A percentile compares a stretch with the other conserved stretches of the same genome.
phyloP scores from a whole-genome alignment of 2,888 invertebrate genomes.

The Plutella xylostella region DNA sequence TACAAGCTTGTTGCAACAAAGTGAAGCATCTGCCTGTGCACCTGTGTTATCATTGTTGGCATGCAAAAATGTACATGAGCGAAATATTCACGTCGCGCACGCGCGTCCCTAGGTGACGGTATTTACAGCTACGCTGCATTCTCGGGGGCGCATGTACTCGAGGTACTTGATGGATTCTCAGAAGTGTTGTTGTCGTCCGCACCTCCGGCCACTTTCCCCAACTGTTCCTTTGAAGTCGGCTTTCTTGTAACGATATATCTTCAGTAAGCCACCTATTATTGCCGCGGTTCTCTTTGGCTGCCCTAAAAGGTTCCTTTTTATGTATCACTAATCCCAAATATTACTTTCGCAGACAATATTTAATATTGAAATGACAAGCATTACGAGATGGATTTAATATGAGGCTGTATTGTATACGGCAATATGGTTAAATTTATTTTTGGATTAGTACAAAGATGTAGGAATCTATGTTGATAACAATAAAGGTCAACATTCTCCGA shows the following conservation, averaged over 20 bases:
- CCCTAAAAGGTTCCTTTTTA: conserved; percentile 5
- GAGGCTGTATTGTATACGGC: too few species aligned
- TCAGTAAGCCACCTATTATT: not conserved
- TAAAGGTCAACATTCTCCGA: too few species aligned
- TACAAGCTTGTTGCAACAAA: too few species aligned
- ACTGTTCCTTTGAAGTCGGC: not conserved
- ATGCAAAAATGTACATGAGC: conserved; percentile 49
- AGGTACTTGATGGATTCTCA: not conserved
- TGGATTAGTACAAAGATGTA: too few species aligned
- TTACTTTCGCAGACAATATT: not conserved
- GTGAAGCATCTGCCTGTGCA: conserved; percentile 21
- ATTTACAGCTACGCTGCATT: not conserved
- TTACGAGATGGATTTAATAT: too few species aligned
- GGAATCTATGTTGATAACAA: too few species aligned
- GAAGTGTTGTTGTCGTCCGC: not conserved
- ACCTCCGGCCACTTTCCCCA: not conserved
- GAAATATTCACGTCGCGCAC: conserved; percentile 49
- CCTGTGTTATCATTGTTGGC: conserved; percentile 51
- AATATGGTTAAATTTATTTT: too few species aligned
- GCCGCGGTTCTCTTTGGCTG: not conserved
- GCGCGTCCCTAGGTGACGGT: conserved; percentile 21
- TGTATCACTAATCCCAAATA: not conserved
- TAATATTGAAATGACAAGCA: conserved; percentile 7
- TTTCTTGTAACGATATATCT: not conserved
- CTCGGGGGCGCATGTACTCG: not conserved